Conservation (phyloP, 2,113 vertebrate genomes). For the Agapornis roseicollis region DNA sequence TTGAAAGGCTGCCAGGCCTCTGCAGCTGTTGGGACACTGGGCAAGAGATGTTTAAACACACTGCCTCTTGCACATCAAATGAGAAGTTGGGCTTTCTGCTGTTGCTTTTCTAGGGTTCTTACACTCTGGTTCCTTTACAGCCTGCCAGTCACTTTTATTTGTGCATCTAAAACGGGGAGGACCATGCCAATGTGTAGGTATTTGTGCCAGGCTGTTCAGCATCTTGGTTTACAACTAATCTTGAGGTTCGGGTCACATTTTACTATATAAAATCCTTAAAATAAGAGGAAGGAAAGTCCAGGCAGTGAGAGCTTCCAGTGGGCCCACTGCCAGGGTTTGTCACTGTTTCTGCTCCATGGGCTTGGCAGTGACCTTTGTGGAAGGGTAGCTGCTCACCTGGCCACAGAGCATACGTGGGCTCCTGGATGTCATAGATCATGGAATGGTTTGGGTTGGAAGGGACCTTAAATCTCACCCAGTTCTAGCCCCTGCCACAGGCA, state of each 20-base stretch:
- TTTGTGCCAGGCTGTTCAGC: background rate
- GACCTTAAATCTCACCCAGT: background rate
- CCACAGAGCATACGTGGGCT: background rate
- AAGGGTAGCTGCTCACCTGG: background rate
- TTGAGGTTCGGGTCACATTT: background rate
- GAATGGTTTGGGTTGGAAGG: background rate
- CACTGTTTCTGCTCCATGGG: background rate
- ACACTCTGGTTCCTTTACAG: background rate
- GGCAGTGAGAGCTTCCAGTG: background rate
- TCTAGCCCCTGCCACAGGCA: accelerated
- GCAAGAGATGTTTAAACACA: background rate
- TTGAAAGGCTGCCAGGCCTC: background rate
- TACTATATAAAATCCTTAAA: background rate
- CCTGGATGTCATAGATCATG: background rate
- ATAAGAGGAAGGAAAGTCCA: background rate
- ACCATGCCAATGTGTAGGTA: accelerated
- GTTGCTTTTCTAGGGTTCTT: background rate
- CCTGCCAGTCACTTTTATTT: background rate
- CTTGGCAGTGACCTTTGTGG: background rate
- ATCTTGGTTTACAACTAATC: background rate
- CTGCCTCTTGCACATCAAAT: background rate
- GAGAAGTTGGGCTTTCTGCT: background rate
- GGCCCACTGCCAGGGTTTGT: background rate
- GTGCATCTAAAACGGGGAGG: background rate
- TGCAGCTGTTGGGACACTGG: background rate